Evolutionary conservation across 2,113 vertebrate genomes (phyloP), one percentile per base, ranked within the genome.

Genomic region (Rhineura floridana): DNA sequence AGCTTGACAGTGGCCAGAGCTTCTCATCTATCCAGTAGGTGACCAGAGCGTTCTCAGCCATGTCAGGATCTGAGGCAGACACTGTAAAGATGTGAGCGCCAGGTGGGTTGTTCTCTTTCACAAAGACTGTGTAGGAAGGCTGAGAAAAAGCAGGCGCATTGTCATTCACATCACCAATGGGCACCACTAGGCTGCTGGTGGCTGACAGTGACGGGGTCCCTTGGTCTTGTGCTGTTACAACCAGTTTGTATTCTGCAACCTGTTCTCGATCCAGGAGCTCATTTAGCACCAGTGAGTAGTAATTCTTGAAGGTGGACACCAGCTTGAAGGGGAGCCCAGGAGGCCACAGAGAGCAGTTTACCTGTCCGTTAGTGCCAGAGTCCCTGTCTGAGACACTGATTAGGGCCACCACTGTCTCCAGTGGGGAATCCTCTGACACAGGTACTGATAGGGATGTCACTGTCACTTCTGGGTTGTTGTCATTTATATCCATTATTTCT

Each of bases 321-420:
- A 97, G 78, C 4, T 81, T 95, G 84, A 97, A 96, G 28, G 96
- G 96, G 3, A 69, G 1, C 0, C 89, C 0, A 4, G 93, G 6
- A 3, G 76, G 42, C 86, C 52, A 75, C 87, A 98, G 88, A 1
- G 63, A 75, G 87, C 96, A 97, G 1, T 79, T 91, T 36, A 97
- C 94, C 0, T 93, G 92, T 0, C 96, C 96, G 36, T 98, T 98
- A 89, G 88, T 87, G 0, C 97, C 97, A 2, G 97, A 95, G 92
- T 99, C 98, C 1, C 87, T 93, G 90, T 98, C 98, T 50, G 91
- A 97, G 28, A 98, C 96, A 1, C 96, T 98, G 70, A 99, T 96
- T 36, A 98, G 93, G 1, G 97, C 98, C 15, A 99, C 96, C 79
- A 97, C 97, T 0, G 98, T 98, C 42, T 97, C 98, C 13, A 83